phyloP scores from a whole-genome alignment of 2,797 vertebrate genomes.

The Chrosomus eos region DNA sequence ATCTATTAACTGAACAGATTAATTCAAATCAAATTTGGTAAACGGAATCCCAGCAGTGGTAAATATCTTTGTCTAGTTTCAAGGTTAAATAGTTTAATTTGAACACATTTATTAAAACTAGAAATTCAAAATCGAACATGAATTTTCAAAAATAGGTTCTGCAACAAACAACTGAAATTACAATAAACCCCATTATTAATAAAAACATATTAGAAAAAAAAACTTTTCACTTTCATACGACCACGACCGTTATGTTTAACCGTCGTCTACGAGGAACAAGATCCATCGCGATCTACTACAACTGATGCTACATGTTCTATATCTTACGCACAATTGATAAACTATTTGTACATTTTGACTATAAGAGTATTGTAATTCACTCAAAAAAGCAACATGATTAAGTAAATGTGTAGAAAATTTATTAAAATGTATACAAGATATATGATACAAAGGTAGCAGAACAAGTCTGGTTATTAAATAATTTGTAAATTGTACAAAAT shows the following conservation, averaged over 20 bases:
- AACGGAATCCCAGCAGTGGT: not conserved
- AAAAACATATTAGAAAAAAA: not conserved
- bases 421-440: conserved; percentile 38
- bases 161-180: not conserved
- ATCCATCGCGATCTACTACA: not conserved
- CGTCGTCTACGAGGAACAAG: conserved; percentile 23
- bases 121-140: not conserved
- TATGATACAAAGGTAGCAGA: conserved; percentile 25
- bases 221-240: too few relatives aligned
- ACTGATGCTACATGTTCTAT: not conserved
- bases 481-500: conserved; percentile 38
- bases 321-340: conserved; percentile 37
- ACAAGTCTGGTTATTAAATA: conserved; percentile 23
- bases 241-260: conserved; percentile 16
- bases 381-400: not conserved
- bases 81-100: not conserved
- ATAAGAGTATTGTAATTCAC: not conserved
- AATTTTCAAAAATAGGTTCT: not conserved
- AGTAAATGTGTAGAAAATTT: conserved; percentile 37
- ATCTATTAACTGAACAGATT: not conserved
- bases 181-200: not conserved
- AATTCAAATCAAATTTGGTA: not conserved
- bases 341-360: conserved; percentile 36
- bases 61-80: not conserved
- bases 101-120: not conserved